Conservation (phyloP, 2,113 vertebrate species). For the Sturnus vulgaris region DNA sequence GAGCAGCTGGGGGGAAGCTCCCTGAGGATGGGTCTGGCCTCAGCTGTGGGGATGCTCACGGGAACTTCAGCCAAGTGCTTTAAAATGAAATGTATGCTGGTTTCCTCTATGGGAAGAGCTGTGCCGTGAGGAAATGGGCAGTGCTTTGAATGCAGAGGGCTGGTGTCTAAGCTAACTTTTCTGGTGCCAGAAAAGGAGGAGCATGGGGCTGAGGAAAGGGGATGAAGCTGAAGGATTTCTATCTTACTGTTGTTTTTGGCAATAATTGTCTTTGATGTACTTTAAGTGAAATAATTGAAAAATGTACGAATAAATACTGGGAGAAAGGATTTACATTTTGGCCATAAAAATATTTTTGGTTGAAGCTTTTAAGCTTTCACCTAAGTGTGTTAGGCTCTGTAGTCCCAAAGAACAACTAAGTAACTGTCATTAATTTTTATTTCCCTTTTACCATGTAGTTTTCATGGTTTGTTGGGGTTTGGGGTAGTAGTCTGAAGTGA, state of each 20-base stretch:
- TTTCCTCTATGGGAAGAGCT: neutral
- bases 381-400: neutral
- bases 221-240: neutral
- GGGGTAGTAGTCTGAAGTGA: neutral
- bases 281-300: neutral
- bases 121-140: neutral
- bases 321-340: neutral
- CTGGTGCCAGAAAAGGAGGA: neutral
- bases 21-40: neutral
- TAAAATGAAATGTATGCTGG: neutral
- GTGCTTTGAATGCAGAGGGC: neutral
- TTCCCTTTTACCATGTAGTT: neutral
- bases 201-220: neutral
- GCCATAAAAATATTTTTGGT: neutral
- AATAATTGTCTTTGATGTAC: neutral
- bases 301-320: neutral
- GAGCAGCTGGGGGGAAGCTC: fast-evolving
- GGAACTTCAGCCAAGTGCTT: neutral
- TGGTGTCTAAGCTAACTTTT: neutral
- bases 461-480: neutral
- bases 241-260: neutral
- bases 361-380: neutral
- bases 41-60: neutral
- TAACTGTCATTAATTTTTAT: neutral
- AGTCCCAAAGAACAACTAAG: neutral